Base-by-base conservation (phyloP, 2,113 vertebrate species). In the Pogonocichla stellata region DNA sequence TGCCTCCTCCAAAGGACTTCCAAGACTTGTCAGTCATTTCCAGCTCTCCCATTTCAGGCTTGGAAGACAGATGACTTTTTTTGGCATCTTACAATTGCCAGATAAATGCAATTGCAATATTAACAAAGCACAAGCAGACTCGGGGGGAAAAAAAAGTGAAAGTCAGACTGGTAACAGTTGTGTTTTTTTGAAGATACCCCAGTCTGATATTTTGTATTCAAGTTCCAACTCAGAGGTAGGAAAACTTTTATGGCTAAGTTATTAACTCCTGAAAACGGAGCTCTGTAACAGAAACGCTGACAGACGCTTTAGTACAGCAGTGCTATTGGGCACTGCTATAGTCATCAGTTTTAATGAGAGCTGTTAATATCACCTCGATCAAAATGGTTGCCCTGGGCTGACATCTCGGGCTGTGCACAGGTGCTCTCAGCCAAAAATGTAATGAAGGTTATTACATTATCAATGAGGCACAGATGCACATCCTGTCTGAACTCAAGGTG, bases 391-490 rank as follows among this genome's bases (percentile, higher is more conserved):
- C 97, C 97, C 93, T 97, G 97, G 96, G 98, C 97, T 97, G 96
- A 93, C 29, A 2, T 96, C 96, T 95, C 8, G 47, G 95, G 95
- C 94, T 84, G 78, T 94, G 94, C 97, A 98, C 98, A 98, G 98
- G 98, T 98, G 98, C 91, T 98, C 84, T 92, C 40, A 67, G 97
- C 96, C 98, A 97, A 97, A 95, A 96, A 81, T 53, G 92, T 97
- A 97, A 98, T 97, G 97, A 92, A 95, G 96, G 96, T 96, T 96
- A 98, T 98, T 97, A 98, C 90, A 95, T 97, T 97, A 97, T 96
- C 97, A 95, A 84, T 61, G 95, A 97, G 96, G 93, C 97, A 96
- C 98, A 98, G 98, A 98, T 98, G 98, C 94, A 97, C 95, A 95
- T 93, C 90, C 96, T 60, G 61, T 61, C 95, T 97, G 97, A 97